Percentiles rank a stretch among this genome's conserved stretches.
phyloP scores from a whole-genome alignment of 35 echinoderm and acorn worm genomes.

The Hemicentrotus pulcherrimus region DNA sequence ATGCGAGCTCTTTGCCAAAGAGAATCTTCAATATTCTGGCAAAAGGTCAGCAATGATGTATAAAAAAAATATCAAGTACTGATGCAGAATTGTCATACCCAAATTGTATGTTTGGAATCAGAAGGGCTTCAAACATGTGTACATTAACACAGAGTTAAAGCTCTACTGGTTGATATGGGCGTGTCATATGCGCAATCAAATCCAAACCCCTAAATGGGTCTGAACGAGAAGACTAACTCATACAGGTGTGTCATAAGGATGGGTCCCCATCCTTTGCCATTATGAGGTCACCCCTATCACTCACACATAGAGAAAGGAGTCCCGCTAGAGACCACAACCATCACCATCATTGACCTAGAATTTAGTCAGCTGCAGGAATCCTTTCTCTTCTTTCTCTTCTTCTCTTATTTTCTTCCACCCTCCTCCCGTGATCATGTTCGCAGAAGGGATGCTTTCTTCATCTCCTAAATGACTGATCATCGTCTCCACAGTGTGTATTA shows the following conservation, averaged over 20 bases:
- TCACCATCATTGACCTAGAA: conserved; percentile 1
- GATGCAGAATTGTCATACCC: too few relatives aligned
- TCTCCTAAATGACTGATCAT: background rate
- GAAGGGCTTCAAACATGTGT: too few relatives aligned
- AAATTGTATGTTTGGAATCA: too few relatives aligned
- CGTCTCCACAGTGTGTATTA: background rate
- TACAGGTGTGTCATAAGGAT: conserved; percentile 9
- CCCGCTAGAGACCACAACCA: background rate
- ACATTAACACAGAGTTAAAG: too few relatives aligned
- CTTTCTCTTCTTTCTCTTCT: background rate
- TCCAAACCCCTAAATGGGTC: background rate
- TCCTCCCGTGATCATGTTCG: background rate
- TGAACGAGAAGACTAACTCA: background rate
- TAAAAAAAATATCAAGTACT: too few relatives aligned
- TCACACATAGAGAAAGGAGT: background rate
- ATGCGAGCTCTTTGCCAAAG: too few relatives aligned
- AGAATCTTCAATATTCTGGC: too few relatives aligned
- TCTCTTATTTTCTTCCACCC: background rate
- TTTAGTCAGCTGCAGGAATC: conserved; percentile 7
- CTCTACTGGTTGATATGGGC: background rate
- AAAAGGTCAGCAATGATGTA: too few relatives aligned
- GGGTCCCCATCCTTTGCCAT: background rate
- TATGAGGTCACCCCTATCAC: conserved; percentile 9
- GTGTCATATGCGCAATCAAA: background rate
- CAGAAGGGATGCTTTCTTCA: background rate